Conservation (phyloP, 2,888 invertebrate genomes). For the Andrena minutula region DNA sequence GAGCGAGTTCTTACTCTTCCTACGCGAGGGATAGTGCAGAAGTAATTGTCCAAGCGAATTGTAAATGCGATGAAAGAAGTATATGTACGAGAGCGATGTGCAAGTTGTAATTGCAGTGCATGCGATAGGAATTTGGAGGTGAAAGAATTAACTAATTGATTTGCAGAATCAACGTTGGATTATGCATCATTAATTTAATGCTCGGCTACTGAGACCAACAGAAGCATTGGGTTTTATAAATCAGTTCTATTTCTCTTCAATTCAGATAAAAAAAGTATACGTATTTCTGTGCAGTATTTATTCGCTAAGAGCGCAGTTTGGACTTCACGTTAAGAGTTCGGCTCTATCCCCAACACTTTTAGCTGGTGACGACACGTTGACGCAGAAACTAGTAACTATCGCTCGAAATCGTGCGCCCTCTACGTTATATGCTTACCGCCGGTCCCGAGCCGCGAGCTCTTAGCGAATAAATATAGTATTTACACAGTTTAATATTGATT, state of each 20-base stretch:
- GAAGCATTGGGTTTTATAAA: not conserved
- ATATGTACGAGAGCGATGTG: no score
- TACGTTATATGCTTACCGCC: no score
- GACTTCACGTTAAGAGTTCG: no score
- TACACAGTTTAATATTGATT: no score
- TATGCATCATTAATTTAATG: not conserved
- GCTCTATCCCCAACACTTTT: no score
- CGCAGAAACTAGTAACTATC: no score
- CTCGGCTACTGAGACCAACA: not conserved
- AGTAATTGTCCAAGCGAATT: not conserved
- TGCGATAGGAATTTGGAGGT: not conserved
- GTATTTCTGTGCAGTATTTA: no score
- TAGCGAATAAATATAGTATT: no score
- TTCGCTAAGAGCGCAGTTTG: no score
- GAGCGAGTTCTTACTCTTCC: conserved; percentile 7
- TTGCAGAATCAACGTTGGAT: not conserved
- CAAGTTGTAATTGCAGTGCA: not conserved
- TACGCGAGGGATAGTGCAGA: not conserved
- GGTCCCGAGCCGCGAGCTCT: no score
- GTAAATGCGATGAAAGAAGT: not conserved
- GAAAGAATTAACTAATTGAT: not conserved
- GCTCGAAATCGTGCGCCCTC: no score
- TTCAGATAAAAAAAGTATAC: not conserved
- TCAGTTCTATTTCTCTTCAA: not conserved
- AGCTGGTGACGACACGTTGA: no score